Percentiles rank a stretch among this genome's conserved stretches.
Evolutionary conservation across 2,113 vertebrate species (phyloP).

Genomic region (Stegostoma tigrinum): DNA sequence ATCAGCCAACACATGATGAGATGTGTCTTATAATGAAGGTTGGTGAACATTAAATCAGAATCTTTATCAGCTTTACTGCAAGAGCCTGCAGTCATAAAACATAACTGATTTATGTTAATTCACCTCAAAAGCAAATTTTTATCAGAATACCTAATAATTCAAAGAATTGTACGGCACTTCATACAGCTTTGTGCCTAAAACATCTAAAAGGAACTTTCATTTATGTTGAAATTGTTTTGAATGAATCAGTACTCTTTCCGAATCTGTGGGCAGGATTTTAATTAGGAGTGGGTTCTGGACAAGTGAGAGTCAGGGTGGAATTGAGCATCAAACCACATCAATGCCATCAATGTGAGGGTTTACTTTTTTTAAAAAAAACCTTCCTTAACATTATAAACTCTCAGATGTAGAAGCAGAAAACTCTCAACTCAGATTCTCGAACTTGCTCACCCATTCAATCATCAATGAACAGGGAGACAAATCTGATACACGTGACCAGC

Average conservation of each 20-base stretch:
- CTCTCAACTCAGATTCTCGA: too few species aligned
- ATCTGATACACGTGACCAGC: too few species aligned
- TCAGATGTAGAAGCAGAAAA: too few species aligned
- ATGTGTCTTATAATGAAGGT: background rate
- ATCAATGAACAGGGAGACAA: too few species aligned
- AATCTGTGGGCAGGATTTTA: background rate
- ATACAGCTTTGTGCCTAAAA: background rate
- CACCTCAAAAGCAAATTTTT: background rate
- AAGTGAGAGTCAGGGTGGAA: background rate
- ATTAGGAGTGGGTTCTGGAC: background rate
- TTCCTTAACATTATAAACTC: too few species aligned
- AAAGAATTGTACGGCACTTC: background rate
- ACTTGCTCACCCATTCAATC: too few species aligned
- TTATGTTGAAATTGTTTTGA: background rate
- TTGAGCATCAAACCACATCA: background rate
- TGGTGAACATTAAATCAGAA: background rate
- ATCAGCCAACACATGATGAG: background rate
- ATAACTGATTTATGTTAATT: background rate
- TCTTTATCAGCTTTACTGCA: constrained; percentile 9
- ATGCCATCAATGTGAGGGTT: background rate
- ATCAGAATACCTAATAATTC: constrained; percentile 19
- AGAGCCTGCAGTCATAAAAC: background rate
- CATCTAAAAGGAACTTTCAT: background rate
- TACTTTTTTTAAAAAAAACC: too few species aligned
- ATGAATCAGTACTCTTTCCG: background rate